A percentile compares a stretch with the other conserved stretches of the same genome.
These are phyloP conservation scores for Muscicapa striata DNA, from an alignment of 2,797 vertebrate genomes.

Conservation along the genomic window DNA sequence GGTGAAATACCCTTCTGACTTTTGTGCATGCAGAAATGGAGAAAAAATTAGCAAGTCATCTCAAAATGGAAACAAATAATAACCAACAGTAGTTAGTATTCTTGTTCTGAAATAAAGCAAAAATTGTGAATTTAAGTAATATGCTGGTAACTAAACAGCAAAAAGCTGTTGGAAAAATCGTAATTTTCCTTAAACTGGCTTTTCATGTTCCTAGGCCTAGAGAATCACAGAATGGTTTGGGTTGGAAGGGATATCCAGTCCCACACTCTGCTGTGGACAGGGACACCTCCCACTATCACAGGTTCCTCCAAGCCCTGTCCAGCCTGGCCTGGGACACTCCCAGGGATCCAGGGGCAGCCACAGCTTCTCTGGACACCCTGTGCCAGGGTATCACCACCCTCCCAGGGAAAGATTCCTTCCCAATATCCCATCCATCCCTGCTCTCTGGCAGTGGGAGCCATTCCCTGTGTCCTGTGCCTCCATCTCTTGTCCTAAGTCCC, in stretches of 20 bases:
- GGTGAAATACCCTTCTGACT: neutral
- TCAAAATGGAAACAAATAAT: neutral
- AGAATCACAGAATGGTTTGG: too few relatives aligned
- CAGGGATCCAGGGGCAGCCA: neutral
- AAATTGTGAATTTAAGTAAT: too few relatives aligned
- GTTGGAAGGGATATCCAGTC: too few relatives aligned
- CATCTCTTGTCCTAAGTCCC: neutral
- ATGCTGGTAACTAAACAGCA: too few relatives aligned
- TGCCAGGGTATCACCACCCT: accelerated
- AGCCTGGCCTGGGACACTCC: accelerated
- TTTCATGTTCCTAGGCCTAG: too few relatives aligned
- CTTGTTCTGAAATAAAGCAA: too few relatives aligned
- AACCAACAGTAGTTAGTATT: neutral
- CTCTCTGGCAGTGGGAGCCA: accelerated
- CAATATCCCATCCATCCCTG: too few relatives aligned
- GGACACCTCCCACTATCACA: too few relatives aligned
- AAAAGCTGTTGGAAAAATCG: too few relatives aligned
- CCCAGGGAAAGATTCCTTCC: accelerated
- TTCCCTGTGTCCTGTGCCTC: neutral
- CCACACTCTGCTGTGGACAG: too few relatives aligned
- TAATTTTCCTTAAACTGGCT: too few relatives aligned
- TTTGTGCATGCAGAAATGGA: neutral
- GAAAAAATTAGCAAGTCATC: neutral
- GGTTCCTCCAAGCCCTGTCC: accelerated
- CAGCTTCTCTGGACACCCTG: neutral